Percentiles rank a stretch among this genome's conserved stretches.
These are phyloP conservation scores for Dioctria rufipes DNA, from an alignment of 2,888 invertebrate genomes.

Conservation along the genomic window DNA sequence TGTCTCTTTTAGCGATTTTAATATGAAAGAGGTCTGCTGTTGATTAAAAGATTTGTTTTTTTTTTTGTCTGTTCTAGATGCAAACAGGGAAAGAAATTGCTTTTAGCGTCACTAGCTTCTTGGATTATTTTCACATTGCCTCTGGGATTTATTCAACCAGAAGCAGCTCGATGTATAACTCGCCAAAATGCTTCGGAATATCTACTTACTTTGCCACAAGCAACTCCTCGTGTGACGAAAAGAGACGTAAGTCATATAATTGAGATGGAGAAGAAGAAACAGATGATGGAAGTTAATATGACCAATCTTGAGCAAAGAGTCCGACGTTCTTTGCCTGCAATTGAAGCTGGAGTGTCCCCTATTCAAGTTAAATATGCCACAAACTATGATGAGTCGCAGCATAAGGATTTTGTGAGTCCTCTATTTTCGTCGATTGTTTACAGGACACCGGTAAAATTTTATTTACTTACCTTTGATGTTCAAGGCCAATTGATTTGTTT, in stretches of 20 bases:
- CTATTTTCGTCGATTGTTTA: slow-evolving; percentile 96
- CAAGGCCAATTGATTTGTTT: slow-evolving; percentile 38
- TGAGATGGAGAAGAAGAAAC: not conserved
- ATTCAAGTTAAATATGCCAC: slow-evolving; percentile 82
- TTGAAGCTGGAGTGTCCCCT: slow-evolving; percentile 78
- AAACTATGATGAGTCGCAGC: slow-evolving; percentile 81
- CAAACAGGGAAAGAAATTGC: slow-evolving; percentile 88
- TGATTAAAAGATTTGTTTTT: slow-evolving; percentile 8
- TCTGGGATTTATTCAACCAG: slow-evolving; percentile 94
- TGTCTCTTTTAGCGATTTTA: not conserved
- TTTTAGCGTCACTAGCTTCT: slow-evolving; percentile 91
- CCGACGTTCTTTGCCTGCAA: slow-evolving; percentile 65
- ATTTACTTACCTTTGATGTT: not conserved
- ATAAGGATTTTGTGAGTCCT: slow-evolving; percentile 88
- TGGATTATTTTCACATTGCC: slow-evolving; percentile 98
- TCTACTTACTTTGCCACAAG: slow-evolving; percentile 75
- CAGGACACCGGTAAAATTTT: slow-evolving; percentile 74
- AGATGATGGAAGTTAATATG: not conserved
- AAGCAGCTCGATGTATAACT: slow-evolving; percentile 89
- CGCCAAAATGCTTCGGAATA: slow-evolving; percentile 77
- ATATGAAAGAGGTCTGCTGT: not conserved
- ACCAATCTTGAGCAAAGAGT: slow-evolving; percentile 40
- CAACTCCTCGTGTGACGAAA: slow-evolving; percentile 1
- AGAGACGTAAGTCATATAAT: slow-evolving; percentile 4
- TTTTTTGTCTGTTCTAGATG: slow-evolving; percentile 73